Conservation (phyloP, 1,140 invertebrate species). For the Belonocnema kinseyi region DNA sequence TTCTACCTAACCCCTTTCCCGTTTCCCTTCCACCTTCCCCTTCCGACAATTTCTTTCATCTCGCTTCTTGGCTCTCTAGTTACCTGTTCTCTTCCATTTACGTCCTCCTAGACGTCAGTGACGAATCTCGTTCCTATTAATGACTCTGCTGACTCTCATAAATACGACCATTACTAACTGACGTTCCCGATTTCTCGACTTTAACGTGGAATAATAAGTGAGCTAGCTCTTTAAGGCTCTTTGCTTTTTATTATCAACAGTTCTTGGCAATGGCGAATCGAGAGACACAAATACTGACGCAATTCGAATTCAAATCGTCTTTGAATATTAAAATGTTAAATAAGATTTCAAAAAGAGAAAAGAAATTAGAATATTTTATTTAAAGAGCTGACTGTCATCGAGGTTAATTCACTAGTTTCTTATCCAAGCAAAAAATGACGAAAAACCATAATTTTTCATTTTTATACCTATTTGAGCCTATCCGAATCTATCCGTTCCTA, state of each 20-base stretch:
- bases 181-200: slow-evolving; percentile 50
- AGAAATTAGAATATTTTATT: no score
- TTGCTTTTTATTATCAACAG: slow-evolving; percentile 39
- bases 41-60: no score
- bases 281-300: background rate
- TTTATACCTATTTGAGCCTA: no score
- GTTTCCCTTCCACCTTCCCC: no score
- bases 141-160: slow-evolving; percentile 48
- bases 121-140: slow-evolving; percentile 49
- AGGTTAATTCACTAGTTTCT: no score
- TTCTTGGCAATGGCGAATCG: background rate
- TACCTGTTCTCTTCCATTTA: slow-evolving; percentile 27
- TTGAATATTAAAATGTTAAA: background rate
- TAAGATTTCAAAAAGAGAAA: no score
- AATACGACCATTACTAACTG: slow-evolving; percentile 49
- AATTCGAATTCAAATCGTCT: slow-evolving; percentile 4
- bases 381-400: no score
- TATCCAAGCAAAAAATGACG: no score
- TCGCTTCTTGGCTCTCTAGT: no score
- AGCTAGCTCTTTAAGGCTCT: slow-evolving; percentile 43
- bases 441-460: no score
- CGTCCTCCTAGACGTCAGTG: slow-evolving; percentile 8
- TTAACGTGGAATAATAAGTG: slow-evolving; percentile 54
- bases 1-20: no score
- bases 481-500: no score